Conservation (phyloP, 2,888 invertebrate genomes). For the Prenolepis imparis region DNA sequence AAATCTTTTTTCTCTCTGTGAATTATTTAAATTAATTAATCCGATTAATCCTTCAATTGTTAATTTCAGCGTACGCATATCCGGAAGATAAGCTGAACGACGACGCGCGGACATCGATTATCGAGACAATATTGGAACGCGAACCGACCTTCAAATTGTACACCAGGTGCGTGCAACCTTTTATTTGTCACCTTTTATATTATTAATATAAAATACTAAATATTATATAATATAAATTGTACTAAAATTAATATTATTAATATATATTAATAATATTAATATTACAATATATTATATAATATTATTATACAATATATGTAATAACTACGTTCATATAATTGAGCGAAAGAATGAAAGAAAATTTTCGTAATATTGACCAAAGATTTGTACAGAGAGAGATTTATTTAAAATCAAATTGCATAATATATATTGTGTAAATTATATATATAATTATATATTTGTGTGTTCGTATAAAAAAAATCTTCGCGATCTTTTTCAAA, state of each 20-base stretch:
- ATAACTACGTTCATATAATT: neutral
- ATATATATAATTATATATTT: neutral
- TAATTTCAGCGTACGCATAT: conserved; percentile 72
- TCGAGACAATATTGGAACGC: conserved; percentile 74
- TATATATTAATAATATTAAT: neutral
- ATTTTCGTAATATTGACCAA: neutral
- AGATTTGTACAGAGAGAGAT: neutral
- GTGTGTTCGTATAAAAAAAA: neutral
- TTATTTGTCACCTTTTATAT: too few relatives aligned
- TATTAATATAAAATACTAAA: neutral
- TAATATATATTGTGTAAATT: neutral
- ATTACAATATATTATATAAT: neutral
- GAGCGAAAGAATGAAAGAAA: neutral
- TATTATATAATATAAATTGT: neutral
- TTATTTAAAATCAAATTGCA: neutral
- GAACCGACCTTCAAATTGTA: conserved; percentile 81
- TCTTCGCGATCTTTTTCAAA: neutral
- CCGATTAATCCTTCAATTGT: neutral
- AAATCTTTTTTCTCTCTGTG: neutral
- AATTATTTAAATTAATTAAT: conserved; percentile 22
- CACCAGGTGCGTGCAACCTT: conserved; percentile 75
- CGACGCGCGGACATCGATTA: conserved; percentile 74
- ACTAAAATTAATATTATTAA: neutral
- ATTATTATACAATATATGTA: neutral
- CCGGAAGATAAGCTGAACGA: conserved; percentile 79